Conservation (phyloP, 2,797 vertebrate genomes). For the Garrulus glandarius region DNA sequence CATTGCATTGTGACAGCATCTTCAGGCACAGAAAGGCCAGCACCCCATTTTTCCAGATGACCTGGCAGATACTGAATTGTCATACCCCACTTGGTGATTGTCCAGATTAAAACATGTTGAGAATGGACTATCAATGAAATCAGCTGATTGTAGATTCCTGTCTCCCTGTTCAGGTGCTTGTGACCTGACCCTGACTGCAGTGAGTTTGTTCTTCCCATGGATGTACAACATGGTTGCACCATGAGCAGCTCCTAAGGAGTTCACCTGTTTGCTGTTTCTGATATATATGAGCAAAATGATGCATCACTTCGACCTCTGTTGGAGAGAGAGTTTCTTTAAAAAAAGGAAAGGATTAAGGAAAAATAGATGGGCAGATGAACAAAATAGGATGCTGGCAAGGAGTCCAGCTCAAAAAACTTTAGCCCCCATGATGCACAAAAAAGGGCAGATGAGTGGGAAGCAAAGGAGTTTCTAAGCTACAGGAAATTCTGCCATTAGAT, state of each 20-base stretch:
- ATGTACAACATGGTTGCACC: background rate
- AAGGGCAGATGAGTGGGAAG: background rate
- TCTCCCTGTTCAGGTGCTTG: background rate
- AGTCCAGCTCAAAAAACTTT: background rate
- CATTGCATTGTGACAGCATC: background rate
- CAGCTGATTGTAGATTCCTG: background rate
- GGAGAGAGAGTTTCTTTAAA: background rate
- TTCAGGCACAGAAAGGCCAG: background rate
- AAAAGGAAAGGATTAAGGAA: background rate
- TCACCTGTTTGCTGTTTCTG: background rate
- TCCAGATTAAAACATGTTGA: background rate
- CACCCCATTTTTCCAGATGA: background rate
- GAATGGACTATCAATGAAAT: background rate
- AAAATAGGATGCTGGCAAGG: background rate
- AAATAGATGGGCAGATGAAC: background rate
- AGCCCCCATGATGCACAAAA: rapidly evolving
- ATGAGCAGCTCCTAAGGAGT: background rate
- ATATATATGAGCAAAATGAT: background rate
- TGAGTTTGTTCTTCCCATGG: background rate
- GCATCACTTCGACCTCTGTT: background rate
- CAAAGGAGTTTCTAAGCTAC: background rate
- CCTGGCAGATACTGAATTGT: background rate
- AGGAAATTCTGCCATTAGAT: background rate
- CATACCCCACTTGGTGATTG: no score
- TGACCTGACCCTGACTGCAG: background rate